Evolutionary conservation across 2,888 invertebrate genomes (phyloP).

Genomic region (Acronicta leporina): DNA sequence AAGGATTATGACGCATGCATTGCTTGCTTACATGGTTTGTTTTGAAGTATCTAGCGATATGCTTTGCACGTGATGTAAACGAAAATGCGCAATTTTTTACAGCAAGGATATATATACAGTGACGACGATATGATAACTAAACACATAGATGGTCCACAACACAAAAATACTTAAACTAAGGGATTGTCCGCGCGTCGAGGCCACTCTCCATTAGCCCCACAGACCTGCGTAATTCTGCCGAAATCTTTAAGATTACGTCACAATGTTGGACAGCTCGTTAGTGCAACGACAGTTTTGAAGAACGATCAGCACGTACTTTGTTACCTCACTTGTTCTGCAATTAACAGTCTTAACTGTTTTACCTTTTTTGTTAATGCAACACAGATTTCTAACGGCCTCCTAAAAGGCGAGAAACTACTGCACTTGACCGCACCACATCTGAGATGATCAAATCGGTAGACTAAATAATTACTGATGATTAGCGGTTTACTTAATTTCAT

Average conservation of each 20-base stretch:
- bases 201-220: conserved; percentile 78
- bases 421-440: conserved; percentile 19
- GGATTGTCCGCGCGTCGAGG: conserved; percentile 57
- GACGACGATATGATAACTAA: conserved; percentile 41
- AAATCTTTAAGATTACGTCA: conserved; percentile 79
- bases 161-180: conserved; percentile 53
- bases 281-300: conserved; percentile 65
- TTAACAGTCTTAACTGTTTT: conserved; percentile 66
- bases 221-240: conserved; percentile 79
- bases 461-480: conserved; percentile 41
- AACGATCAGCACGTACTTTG: conserved; percentile 67
- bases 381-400: conserved; percentile 52
- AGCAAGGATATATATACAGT: conserved; percentile 20
- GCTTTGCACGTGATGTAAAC: conserved; percentile 35
- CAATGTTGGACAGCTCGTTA: conserved; percentile 66
- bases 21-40: conserved; percentile 28
- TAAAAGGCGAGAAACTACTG: conserved; percentile 41
- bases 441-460: conserved; percentile 34
- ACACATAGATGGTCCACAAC: conserved; percentile 45
- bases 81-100: conserved; percentile 30
- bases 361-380: conserved; percentile 53
- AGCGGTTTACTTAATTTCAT: too few relatives aligned
- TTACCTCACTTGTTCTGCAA: conserved; percentile 71
- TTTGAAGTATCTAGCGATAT: conserved; percentile 30
- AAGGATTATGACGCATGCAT: conserved; percentile 56